These are phyloP conservation scores for Motacilla alba DNA, from an alignment of 2,113 vertebrate species.

Conservation along the genomic window DNA sequence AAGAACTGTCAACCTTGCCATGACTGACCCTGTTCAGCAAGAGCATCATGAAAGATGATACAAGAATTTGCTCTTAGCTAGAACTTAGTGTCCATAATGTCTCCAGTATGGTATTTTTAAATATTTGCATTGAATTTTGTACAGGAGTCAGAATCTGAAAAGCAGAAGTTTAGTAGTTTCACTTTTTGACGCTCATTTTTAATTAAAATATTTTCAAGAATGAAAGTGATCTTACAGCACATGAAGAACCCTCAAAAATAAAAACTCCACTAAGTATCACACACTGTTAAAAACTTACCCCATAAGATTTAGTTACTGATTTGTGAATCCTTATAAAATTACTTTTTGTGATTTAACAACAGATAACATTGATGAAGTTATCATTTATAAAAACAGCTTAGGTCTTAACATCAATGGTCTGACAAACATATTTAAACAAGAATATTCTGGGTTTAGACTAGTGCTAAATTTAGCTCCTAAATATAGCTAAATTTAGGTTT, in stretches of 20 bases:
- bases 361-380: conserved; percentile 29
- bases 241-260: background rate
- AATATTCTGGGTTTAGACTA: conserved; percentile 46
- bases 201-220: background rate
- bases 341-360: background rate
- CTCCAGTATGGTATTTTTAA: background rate
- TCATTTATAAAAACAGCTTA: conserved; percentile 14
- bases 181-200: conserved; percentile 8
- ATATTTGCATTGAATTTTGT: background rate
- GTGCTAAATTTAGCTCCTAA: conserved; percentile 24
- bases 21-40: background rate
- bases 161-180: background rate
- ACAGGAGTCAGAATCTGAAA: conserved; percentile 19
- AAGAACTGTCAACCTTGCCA: background rate
- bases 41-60: background rate
- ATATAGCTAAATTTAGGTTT: background rate
- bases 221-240: background rate
- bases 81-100: background rate
- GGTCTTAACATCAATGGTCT: conserved; percentile 46
- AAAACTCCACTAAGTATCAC: conserved; percentile 11
- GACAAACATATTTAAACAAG: conserved; percentile 56
- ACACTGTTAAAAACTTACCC: background rate
- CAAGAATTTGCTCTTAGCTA: background rate
- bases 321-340: conserved; percentile 7
- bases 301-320: background rate